Evolutionary conservation across 1,140 invertebrate species (phyloP).

Genomic region (Dysdera silvatica): DNA sequence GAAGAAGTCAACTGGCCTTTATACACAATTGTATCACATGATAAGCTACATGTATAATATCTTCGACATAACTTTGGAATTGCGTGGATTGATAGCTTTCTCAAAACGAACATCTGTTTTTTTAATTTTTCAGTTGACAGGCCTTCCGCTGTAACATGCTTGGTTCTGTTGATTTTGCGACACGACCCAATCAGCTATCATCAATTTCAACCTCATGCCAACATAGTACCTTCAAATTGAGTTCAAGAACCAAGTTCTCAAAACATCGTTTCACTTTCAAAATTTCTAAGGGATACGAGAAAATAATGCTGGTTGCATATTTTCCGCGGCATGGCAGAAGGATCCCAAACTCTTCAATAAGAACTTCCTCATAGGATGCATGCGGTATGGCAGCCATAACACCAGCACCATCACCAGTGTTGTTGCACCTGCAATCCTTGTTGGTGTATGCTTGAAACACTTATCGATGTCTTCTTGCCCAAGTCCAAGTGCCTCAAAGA

Average conservation of each 20-base stretch:
- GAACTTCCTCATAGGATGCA: constrained; percentile 73
- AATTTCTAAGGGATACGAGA: constrained; percentile 69
- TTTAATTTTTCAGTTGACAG: background rate
- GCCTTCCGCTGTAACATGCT: constrained; percentile 52
- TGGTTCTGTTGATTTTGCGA: constrained; percentile 87
- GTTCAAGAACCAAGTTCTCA: constrained; percentile 65
- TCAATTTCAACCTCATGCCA: constrained; percentile 88
- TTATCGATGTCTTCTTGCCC: constrained; percentile 84
- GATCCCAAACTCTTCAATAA: constrained; percentile 64
- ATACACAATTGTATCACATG: no score
- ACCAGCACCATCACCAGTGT: constrained; percentile 49
- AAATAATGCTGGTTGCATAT: constrained; percentile 95
- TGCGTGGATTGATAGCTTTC: no score
- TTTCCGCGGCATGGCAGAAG: constrained; percentile 73
- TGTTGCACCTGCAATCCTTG: no score
- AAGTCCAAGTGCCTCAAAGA: constrained; percentile 95
- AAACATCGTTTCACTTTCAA: constrained; percentile 64
- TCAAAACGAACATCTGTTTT: no score
- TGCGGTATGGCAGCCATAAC: constrained; percentile 94
- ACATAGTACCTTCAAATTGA: constrained; percentile 67
- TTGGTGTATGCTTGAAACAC: constrained; percentile 74
- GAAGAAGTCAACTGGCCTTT: constrained; percentile 92
- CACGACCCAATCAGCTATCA: constrained; percentile 72
- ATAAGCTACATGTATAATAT: no score
- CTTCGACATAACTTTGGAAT: no score